Evolutionary conservation across 2,113 vertebrate genomes (phyloP).

Genomic region (Nanger granti): DNA sequence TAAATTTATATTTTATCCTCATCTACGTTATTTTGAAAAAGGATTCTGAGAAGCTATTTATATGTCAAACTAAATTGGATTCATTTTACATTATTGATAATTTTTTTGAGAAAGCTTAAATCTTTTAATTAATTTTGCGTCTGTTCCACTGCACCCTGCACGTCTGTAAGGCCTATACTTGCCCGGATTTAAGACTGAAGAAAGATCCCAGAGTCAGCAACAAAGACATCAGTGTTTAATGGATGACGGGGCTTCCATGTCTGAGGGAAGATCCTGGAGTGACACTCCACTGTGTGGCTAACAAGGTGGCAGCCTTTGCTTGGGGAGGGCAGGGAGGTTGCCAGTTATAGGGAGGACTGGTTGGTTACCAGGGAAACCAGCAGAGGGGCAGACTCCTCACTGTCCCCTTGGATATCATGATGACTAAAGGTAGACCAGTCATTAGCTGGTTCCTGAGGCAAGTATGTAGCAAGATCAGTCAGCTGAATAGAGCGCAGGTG

Average conservation of each 20-base stretch:
- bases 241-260: background rate
- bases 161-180: background rate
- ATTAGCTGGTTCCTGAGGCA: background rate
- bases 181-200: background rate
- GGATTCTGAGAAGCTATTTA: background rate
- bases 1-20: background rate
- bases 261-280: background rate
- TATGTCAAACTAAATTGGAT: background rate
- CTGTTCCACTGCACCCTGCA: background rate
- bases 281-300: background rate
- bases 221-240: background rate
- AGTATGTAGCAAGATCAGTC: background rate
- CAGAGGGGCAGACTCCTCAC: background rate
- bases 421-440: background rate
- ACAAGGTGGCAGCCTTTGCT: background rate
- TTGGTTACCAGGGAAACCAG: background rate
- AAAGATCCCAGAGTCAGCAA: background rate
- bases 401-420: background rate
- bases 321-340: background rate
- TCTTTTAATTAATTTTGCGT: background rate
- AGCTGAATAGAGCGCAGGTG: background rate
- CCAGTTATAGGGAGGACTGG: background rate
- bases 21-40: background rate
- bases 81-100: slow-evolving; percentile 2
- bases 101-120: background rate